Percentiles rank a stretch among this genome's conserved stretches.
Evolutionary conservation across 1,140 invertebrate species (phyloP).

Genomic region (Drosophila insularis): DNA sequence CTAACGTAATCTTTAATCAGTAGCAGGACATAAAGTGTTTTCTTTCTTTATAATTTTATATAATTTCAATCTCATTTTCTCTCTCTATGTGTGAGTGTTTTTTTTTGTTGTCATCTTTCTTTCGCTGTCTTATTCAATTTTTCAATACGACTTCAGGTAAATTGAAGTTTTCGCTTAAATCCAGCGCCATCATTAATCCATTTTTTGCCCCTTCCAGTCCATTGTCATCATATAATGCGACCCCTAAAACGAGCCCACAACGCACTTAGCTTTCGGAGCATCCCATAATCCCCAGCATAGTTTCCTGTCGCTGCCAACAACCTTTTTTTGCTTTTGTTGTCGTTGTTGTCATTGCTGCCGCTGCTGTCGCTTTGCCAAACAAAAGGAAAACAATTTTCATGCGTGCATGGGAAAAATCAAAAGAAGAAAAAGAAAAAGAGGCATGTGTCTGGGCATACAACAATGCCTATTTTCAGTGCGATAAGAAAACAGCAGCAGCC

Average conservation of each 20-base stretch:
- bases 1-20: too few relatives aligned
- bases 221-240: constrained; percentile 21
- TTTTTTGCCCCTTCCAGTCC: constrained; percentile 3
- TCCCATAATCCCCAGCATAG: constrained; percentile 66
- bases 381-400: constrained; percentile 79
- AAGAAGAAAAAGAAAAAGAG: constrained; percentile 39
- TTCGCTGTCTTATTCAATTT: constrained; percentile 20
- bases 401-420: constrained; percentile 74
- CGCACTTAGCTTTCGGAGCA: constrained; percentile 42
- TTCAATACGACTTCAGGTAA: constrained; percentile 20
- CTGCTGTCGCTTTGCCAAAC: constrained; percentile 40
- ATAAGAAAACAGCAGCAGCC: constrained; percentile 65
- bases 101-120: constrained; percentile 2
- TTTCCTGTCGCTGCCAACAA: constrained; percentile 68
- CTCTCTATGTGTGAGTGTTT: too few relatives aligned
- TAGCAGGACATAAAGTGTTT: too few relatives aligned
- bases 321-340: constrained; percentile 58
- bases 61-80: too few relatives aligned
- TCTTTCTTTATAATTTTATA: too few relatives aligned
- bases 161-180: background rate
- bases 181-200: background rate
- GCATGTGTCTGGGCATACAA: constrained; percentile 27
- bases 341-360: constrained; percentile 10
- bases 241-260: constrained; percentile 5
- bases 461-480: constrained; percentile 71